Percentiles rank a stretch among this genome's conserved stretches.
Conservation (phyloP, 1,140 invertebrate species). For the Zaprionus davidi region DNA sequence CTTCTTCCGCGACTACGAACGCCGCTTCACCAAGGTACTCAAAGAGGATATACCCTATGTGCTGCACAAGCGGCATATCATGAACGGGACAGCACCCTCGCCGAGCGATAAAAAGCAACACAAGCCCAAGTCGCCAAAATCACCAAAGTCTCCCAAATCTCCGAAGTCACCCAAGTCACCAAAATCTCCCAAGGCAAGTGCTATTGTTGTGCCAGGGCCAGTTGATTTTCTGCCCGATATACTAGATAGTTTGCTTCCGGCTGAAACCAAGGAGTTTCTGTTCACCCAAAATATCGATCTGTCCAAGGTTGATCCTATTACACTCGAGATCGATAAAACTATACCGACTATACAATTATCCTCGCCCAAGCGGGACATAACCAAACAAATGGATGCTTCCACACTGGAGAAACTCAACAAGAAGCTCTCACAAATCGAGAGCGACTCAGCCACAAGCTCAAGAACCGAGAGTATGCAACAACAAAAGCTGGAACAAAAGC, state of each 20-base stretch:
- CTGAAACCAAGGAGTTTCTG: conserved; percentile 86
- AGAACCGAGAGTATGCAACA: conserved; percentile 88
- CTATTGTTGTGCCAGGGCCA: conserved; percentile 20
- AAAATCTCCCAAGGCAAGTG: conserved; percentile 71
- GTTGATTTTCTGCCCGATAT: conserved; percentile 81
- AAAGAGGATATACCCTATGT: conserved; percentile 91
- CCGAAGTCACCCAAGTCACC: conserved; percentile 86
- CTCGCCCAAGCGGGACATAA: conserved; percentile 88
- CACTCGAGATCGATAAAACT: conserved; percentile 88
- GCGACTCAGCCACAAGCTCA: conserved; percentile 89
- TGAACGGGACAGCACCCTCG: conserved; percentile 91
- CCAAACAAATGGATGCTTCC: conserved; percentile 87
- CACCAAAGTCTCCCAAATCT: conserved; percentile 86
- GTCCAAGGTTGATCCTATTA: conserved; percentile 88
- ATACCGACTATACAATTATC: conserved; percentile 86
- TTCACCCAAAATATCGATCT: conserved; percentile 90
- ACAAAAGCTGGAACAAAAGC: conserved; percentile 85
- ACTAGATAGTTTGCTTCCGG: conserved; percentile 76
- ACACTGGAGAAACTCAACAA: conserved; percentile 88
- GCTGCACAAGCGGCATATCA: conserved; percentile 91
- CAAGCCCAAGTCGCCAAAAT: conserved; percentile 86
- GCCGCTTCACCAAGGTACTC: conserved; percentile 77
- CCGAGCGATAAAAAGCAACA: conserved; percentile 86
- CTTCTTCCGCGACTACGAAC: conserved; percentile 87
- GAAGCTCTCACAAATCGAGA: conserved; percentile 90